Evolutionary conservation across 2,888 invertebrate genomes (phyloP), one percentile per base, ranked within the genome.

Genomic region (Uloborus plumipes): DNA sequence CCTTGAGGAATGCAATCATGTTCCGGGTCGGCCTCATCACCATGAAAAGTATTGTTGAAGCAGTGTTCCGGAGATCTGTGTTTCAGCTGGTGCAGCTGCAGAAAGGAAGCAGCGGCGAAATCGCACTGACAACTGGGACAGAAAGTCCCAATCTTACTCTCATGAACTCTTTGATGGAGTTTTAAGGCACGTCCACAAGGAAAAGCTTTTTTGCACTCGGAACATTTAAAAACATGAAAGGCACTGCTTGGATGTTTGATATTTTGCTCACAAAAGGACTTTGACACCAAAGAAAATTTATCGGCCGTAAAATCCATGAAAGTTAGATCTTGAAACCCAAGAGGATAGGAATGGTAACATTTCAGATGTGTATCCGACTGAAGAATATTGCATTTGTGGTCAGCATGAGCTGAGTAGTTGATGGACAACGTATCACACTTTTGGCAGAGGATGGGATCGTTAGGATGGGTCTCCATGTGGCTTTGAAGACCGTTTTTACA

Each of bases 301-400:
- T 92, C 92, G 81, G 92, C 92, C 0, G 94, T 93, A 88, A 94
- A 95, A 87, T 95, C 94, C n/a, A 94, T 92, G 88, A 93, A 94
- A 2, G 93, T 92, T 74, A 93, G 89, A 88, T 95, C 86, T 71
- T 86, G 83, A 64, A 86, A 86, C 1, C 85, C 85, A 69, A 39
- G 39, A 39, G 39, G 80, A 51, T 55, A 65, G 22, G 47, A 58
- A 15, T 22, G 16, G 22, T 66, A 64, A 55, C 69, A 79, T 62
- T 84, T 74, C 11, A 14, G 7, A 26, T 67, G 58, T 22, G 51
- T 20, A 72, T 79, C 61, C 31, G 51, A n/a, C 4, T 50, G 39
- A 26, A 53, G n/a, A 20, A 20, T 59, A 59, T 77, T 74, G 59
- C 85, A 85, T 53, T 84, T 85, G 64, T 86, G 86, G 11, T 86